Base-by-base conservation (phyloP, 2,113 vertebrate species). In the Microtus richardsoni region DNA sequence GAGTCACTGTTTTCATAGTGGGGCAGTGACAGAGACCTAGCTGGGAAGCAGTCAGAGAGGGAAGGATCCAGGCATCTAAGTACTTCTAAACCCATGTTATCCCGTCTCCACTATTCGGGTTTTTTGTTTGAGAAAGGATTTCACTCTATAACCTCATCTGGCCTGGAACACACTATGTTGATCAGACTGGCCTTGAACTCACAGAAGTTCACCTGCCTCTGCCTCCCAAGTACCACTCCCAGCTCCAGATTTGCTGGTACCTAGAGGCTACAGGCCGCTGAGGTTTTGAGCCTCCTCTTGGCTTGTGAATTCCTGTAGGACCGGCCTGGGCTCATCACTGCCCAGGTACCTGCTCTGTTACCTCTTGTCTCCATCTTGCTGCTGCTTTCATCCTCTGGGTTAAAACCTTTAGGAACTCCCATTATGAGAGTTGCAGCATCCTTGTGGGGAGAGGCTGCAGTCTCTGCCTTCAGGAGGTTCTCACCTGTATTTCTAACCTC, bases 381-480 rank as follows among this genome's bases (percentile, higher is more conserved):
- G 47, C 39, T 66, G 41, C 41, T 74, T 90, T 79, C 16, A 22
- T 58, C 54, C 49, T 24, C 49, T 58, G 74, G 54, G 11, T n/a
- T 49, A 39, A 41, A 28, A 4, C 41, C 73, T 94, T 68, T 10
- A 17, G 82, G 52, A 30, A 39, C 14, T 30, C 39, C 58, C 52
- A 21, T 36, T 41, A 22, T 0, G 1, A 7, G 36, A 2, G 7
- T 62, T 16, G 6, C 49, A n/a, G 58, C 3, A 17, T n/a, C 21
- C 19, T 2, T 39, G 21, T 3, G 33, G 0, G 2, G 24, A 62
- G 64, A 52, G 24, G 16, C 7, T 49, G 4, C 9, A 64, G 7
- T 19, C 70, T 92, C 49, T 85, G 75, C 4, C 36, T 60, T 44
- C 30, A 8, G 33, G 39, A 74, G 54, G 19, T 5, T 19, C 22